phyloP scores from a whole-genome alignment of 2,888 invertebrate genomes.

The Barypeithes pellucidus region DNA sequence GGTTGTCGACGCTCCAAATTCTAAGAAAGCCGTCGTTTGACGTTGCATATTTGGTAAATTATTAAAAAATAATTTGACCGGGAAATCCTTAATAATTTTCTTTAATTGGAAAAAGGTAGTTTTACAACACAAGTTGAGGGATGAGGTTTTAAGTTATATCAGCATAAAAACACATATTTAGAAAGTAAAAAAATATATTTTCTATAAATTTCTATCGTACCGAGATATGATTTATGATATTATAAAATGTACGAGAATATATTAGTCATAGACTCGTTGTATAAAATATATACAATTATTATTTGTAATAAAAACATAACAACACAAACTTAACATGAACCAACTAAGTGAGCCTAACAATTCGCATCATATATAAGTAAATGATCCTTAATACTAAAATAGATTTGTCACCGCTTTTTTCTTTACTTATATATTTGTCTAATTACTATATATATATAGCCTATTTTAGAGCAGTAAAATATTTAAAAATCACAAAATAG shows the following conservation, averaged over 20 bases:
- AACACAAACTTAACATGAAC: neutral
- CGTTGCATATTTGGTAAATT: too few relatives aligned
- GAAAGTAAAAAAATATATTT: conserved; percentile 9
- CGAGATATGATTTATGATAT: neutral
- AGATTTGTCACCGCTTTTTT: conserved; percentile 19
- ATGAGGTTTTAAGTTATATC: too few relatives aligned
- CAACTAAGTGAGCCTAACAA: conserved; percentile 2
- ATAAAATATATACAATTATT: conserved; percentile 11
- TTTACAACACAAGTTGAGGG: too few relatives aligned
- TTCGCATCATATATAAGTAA: neutral
- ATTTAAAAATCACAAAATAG: conserved; percentile 8
- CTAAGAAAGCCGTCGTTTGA: too few relatives aligned
- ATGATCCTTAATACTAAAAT: conserved; percentile 14
- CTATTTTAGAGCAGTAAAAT: neutral
- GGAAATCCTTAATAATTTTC: too few relatives aligned
- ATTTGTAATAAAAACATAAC: conserved; percentile 5
- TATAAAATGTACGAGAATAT: neutral
- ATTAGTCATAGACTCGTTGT: neutral
- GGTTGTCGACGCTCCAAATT: too few relatives aligned
- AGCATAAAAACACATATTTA: neutral
- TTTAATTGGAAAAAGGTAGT: too few relatives aligned
- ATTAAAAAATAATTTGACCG: too few relatives aligned
- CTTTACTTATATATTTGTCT: conserved; percentile 4
- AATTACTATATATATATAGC: conserved; percentile 2
- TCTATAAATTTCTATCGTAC: neutral